Percentiles rank a stretch among this genome's conserved stretches.
Conservation (phyloP, 1,140 invertebrate species). For the Cyphomyrmex costatus region DNA sequence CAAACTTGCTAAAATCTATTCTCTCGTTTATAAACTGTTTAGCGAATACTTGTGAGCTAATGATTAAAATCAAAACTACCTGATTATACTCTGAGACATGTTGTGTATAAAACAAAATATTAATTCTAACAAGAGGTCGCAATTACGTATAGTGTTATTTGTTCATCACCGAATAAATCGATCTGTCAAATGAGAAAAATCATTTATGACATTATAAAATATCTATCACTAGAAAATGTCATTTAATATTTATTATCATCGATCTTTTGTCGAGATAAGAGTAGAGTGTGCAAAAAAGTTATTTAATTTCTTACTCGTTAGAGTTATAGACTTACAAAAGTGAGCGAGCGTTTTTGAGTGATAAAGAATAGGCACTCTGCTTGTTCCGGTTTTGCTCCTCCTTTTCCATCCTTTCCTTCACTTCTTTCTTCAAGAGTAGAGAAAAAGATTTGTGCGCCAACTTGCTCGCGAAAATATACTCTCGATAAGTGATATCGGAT, state of each 20-base stretch:
- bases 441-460: conserved; percentile 51
- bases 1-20: conserved; percentile 2
- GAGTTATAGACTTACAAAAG: conserved; percentile 63
- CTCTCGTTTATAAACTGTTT: not conserved
- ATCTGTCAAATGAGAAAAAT: not conserved
- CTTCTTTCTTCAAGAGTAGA: conserved; percentile 35
- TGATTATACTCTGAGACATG: not conserved
- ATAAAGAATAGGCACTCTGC: conserved; percentile 68
- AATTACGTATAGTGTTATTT: conserved; percentile 16
- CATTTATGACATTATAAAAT: conserved; percentile 12
- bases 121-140: conserved; percentile 7
- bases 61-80: conserved; percentile 8
- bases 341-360: conserved; percentile 65
- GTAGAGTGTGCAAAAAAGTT: conserved; percentile 16
- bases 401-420: not conserved
- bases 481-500: conserved; percentile 46
- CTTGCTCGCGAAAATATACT: conserved; percentile 34
- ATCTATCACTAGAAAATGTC: conserved; percentile 6
- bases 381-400: conserved; percentile 30
- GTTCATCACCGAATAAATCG: conserved; percentile 14
- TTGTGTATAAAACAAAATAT: conserved; percentile 31
- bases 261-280: conserved; percentile 19
- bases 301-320: conserved; percentile 4
- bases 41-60: not conserved
- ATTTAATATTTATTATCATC: not conserved